A percentile compares a stretch with the other conserved stretches of the same genome.
Conservation (phyloP, 2,113 vertebrate genomes). For the Tupaia tana region DNA sequence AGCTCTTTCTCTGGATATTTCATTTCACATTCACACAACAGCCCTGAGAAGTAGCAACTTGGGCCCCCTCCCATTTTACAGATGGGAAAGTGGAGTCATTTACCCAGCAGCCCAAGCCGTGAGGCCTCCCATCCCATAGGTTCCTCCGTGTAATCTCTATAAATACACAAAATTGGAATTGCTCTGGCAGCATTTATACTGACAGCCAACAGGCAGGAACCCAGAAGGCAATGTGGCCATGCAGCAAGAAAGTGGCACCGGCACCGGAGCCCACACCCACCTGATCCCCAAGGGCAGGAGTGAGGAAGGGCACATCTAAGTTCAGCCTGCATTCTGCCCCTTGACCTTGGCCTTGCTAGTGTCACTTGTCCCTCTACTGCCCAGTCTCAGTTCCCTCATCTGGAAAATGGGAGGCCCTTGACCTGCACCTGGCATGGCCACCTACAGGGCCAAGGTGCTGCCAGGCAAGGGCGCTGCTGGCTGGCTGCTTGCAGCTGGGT, state of each 20-base stretch:
- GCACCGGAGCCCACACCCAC: background rate
- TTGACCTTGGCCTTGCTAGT: background rate
- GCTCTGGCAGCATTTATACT: background rate
- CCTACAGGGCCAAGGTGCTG: background rate
- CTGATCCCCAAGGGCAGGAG: background rate
- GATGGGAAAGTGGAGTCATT: too few species aligned
- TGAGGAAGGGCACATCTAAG: background rate
- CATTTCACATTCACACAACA: background rate
- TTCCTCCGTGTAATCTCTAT: too few species aligned
- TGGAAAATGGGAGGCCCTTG: background rate
- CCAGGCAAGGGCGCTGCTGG: background rate
- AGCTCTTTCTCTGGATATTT: background rate
- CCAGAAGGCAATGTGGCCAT: too few species aligned
- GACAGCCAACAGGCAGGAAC: background rate
- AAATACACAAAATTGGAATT: background rate
- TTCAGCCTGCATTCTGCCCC: background rate
- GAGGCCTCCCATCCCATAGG: fast-evolving
- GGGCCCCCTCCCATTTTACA: background rate
- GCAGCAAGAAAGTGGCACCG: background rate
- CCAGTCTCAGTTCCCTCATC: background rate
- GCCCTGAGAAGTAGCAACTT: background rate
- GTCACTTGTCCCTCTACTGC: background rate
- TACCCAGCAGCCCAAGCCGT: background rate
- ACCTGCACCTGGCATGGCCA: fast-evolving
- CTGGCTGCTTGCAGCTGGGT: background rate